Evolutionary conservation across 2,113 vertebrate genomes (phyloP).

Genomic region (Phrynosoma platyrhinos): DNA sequence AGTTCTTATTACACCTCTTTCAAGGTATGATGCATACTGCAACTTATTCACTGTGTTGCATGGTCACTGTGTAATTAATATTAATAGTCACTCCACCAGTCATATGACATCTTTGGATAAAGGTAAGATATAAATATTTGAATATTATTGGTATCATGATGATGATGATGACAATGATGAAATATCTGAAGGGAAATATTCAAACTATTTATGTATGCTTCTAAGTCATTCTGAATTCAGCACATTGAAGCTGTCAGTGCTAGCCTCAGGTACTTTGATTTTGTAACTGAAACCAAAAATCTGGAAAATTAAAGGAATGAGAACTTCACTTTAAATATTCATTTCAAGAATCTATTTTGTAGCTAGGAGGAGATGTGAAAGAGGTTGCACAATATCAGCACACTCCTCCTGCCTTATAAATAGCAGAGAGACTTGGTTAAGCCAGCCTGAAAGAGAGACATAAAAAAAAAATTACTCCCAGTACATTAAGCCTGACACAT

Average conservation of each 20-base stretch:
- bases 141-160: too few relatives aligned
- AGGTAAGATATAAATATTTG: too few relatives aligned
- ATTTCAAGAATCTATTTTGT: background rate
- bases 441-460: background rate
- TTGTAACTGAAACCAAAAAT: background rate
- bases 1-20: background rate
- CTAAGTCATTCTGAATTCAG: background rate
- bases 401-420: background rate
- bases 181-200: background rate
- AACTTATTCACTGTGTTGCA: background rate
- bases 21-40: background rate
- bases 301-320: background rate
- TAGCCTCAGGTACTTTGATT: background rate
- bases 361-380: background rate
- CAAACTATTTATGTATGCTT: background rate
- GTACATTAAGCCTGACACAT: constrained; percentile 14
- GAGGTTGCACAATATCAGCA: background rate
- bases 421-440: background rate
- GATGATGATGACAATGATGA: background rate
- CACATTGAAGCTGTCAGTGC: background rate
- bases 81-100: background rate
- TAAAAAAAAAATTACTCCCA: constrained; percentile 18
- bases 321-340: constrained; percentile 2
- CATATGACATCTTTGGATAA: background rate
- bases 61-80: background rate